Base-by-base conservation (phyloP, 2,797 vertebrate genomes). In the Sibirionetta formosa region DNA sequence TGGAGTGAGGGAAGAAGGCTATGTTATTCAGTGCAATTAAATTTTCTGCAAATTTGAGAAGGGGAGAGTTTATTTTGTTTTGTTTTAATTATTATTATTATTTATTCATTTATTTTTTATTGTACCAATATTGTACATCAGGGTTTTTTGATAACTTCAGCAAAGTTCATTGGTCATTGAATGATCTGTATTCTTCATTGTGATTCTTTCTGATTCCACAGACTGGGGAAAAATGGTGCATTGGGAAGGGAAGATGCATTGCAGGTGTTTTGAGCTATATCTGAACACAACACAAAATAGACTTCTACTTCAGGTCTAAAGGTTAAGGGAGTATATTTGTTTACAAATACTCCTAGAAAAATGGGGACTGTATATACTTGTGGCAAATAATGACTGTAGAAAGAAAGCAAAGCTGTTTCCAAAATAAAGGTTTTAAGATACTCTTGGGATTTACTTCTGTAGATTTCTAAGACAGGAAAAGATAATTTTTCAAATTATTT, bases 311-410 rank as follows among this genome's bases (percentile, higher is more conserved):
- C 53, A 57, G 24, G 4, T 7, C 60, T 8, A 13, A 14, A 29
- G 5, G 7, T 64, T 81, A 69, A 60, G 26, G 29, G 9, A 72
- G 0, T 27, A 69, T 81, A 8, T 0, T 15, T 26, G 2, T 24
- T 78, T 61, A 33, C 6, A 84, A 46, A 60, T 27, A 48, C 1
- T 7, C 40, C 5, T 27, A 42, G 69, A 90, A 61, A 73, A 56
- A 69, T 29, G 5, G 2, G 1, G 2, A 14, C 9, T 73, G 8
- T 18, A 5, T 36, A 8, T 51, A 15, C 4, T 48, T 53, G 4
- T 56, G 63, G 8, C 23, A 61, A 42, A 38, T 56, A 72, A 54
- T 42, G 16, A 11, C 20, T 53, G 2, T 11, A 42, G 33, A 53
- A 2, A 53, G 60, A 70, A 75, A 33, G 7, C 0, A 14, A 73